phyloP scores from a whole-genome alignment of 2,113 vertebrate species.

The Dascyllus trimaculatus region DNA sequence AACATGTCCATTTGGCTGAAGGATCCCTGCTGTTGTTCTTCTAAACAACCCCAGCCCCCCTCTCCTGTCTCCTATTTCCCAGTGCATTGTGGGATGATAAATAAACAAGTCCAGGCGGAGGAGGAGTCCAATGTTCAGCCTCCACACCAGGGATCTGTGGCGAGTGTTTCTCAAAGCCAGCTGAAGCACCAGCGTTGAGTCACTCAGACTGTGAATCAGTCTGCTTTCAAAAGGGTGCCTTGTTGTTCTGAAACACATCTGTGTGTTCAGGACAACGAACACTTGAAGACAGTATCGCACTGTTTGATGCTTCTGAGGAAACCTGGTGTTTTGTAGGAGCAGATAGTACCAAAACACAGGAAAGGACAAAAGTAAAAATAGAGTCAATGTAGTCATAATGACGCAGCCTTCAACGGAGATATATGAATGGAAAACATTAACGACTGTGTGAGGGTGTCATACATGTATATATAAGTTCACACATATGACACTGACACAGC shows the following conservation, averaged over 20 bases:
- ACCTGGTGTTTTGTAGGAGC: neutral
- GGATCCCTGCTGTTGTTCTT: slow-evolving; percentile 73
- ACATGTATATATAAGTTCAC: no score
- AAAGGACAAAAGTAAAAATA: neutral
- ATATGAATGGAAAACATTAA: no score
- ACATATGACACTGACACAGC: no score
- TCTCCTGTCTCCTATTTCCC: slow-evolving; percentile 48
- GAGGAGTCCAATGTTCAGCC: slow-evolving; percentile 70
- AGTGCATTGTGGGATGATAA: slow-evolving; percentile 77
- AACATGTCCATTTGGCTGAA: slow-evolving; percentile 76
- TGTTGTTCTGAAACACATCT: slow-evolving; percentile 50
- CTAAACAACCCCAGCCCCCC: slow-evolving; percentile 37
- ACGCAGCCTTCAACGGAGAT: no score
- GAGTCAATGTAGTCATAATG: no score
- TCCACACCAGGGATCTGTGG: slow-evolving; percentile 62
- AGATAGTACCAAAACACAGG: neutral
- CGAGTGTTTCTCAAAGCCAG: slow-evolving; percentile 57
- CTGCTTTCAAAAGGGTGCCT: slow-evolving; percentile 11
- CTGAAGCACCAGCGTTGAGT: slow-evolving; percentile 70
- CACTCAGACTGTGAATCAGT: slow-evolving; percentile 52
- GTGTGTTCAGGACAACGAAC: slow-evolving; percentile 24
- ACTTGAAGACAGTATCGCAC: neutral
- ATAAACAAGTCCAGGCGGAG: slow-evolving; percentile 72
- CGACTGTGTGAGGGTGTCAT: no score
- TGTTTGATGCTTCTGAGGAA: neutral